Percentiles rank a stretch among this genome's conserved stretches.
Conservation (phyloP, 2,797 vertebrate genomes). For the Thalassophryne amazonica region DNA sequence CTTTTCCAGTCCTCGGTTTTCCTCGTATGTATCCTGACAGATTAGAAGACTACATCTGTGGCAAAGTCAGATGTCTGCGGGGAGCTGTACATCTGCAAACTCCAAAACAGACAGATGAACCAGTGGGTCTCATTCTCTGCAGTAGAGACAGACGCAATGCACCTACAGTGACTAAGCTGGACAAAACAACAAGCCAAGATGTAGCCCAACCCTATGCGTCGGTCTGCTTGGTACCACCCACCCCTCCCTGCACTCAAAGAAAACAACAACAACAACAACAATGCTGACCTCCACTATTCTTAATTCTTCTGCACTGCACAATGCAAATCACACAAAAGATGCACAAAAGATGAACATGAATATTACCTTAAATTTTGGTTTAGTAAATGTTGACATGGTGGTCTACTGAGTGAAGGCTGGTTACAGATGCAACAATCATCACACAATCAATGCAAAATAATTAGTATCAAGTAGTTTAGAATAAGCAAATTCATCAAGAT, state of each 20-base stretch:
- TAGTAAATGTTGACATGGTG: slow-evolving; percentile 88
- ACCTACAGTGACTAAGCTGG: slow-evolving; percentile 67
- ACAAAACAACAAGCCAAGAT: slow-evolving; percentile 56
- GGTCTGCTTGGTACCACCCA: slow-evolving; percentile 15
- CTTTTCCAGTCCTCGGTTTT: background rate
- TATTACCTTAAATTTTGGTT: slow-evolving; percentile 90
- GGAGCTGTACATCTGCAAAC: background rate
- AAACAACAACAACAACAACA: slow-evolving; percentile 29
- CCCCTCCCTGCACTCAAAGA: slow-evolving; percentile 48
- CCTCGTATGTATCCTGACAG: background rate
- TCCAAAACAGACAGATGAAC: background rate
- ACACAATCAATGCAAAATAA: slow-evolving; percentile 1
- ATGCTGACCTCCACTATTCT: slow-evolving; percentile 7
- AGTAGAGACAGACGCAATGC: slow-evolving; percentile 68
- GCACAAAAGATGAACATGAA: slow-evolving; percentile 29
- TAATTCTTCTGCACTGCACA: slow-evolving; percentile 12
- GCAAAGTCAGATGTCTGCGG: background rate
- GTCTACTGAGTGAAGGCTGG: slow-evolving; percentile 62
- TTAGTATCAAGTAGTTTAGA: background rate
- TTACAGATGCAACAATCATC: slow-evolving; percentile 27
- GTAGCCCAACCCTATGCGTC: slow-evolving; percentile 68
- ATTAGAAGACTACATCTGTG: slow-evolving; percentile 11
- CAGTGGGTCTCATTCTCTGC: slow-evolving; percentile 10
- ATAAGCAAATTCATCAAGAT: slow-evolving; percentile 10
- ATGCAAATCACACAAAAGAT: slow-evolving; percentile 31